These are phyloP conservation scores for Dromiciops gliroides DNA, from an alignment of 2,113 vertebrate species.

Conservation along the genomic window DNA sequence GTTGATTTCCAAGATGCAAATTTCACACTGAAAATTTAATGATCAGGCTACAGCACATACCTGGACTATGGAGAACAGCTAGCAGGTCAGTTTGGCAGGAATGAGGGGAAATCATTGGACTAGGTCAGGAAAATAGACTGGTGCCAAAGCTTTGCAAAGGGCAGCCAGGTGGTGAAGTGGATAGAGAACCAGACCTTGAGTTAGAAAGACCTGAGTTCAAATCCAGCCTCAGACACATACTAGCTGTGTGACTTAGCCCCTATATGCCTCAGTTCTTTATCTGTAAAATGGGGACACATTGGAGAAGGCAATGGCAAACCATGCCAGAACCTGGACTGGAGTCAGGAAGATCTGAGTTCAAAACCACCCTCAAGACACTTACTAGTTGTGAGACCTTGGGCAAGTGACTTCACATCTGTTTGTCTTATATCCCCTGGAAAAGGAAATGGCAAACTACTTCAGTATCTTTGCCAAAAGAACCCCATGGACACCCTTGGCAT, in stretches of 20 bases:
- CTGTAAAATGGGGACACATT: too few species aligned
- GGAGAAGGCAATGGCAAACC: too few species aligned
- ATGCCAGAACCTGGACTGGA: too few species aligned
- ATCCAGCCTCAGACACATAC: too few species aligned
- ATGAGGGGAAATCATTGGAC: not conserved
- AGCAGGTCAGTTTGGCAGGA: not conserved
- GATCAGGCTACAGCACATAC: not conserved
- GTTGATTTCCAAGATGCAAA: not conserved
- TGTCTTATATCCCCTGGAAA: not conserved
- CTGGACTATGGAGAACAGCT: not conserved
- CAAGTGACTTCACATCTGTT: not conserved
- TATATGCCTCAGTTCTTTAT: too few species aligned
- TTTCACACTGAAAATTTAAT: not conserved
- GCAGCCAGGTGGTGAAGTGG: not conserved
- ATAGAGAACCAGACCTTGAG: not conserved
- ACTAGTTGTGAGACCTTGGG: too few species aligned
- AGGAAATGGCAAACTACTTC: not conserved
- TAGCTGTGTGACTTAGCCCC: not conserved
- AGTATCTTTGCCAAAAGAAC: not conserved
- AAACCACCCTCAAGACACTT: too few species aligned
- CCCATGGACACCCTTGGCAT: too few species aligned
- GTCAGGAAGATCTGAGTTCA: too few species aligned
- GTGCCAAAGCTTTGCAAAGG: not conserved
- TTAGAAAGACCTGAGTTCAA: too few species aligned
- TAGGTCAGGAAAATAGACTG: not conserved